Evolutionary conservation across 2,113 vertebrate species (phyloP).

Genomic region (Poicephalus gulielmi): DNA sequence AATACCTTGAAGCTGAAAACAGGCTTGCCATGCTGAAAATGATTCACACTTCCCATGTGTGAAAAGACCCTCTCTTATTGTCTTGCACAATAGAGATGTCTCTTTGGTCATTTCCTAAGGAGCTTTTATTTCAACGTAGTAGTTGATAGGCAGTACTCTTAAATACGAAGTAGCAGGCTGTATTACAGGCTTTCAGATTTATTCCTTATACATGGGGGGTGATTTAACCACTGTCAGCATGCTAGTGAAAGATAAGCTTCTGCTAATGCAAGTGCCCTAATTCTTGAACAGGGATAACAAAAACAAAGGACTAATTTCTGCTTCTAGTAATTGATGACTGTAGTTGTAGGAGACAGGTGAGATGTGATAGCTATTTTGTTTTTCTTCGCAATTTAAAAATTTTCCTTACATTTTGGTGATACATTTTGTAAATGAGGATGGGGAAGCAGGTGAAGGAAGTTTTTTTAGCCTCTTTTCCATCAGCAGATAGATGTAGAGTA

Average conservation of each 20-base stretch:
- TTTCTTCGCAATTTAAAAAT: not conserved
- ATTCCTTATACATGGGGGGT: not conserved
- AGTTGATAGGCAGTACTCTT: not conserved
- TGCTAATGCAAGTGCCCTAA: not conserved
- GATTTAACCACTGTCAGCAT: slow-evolving; percentile 12
- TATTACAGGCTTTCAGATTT: not conserved
- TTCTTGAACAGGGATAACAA: not conserved
- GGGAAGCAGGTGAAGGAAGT: not conserved
- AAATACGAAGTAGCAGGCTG: not conserved
- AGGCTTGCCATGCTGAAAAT: rapidly evolving
- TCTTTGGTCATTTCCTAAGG: not conserved
- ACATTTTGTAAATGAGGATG: not conserved
- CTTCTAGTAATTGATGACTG: not conserved
- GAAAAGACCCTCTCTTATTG: not conserved
- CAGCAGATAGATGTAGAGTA: not conserved
- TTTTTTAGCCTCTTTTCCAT: not conserved
- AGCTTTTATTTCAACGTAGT: not conserved
- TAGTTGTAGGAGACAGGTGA: not conserved
- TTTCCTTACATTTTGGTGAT: not conserved
- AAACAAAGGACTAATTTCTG: not conserved
- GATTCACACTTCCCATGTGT: not conserved
- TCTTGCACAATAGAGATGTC: not conserved
- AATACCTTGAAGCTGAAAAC: not conserved
- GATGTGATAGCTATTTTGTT: not conserved
- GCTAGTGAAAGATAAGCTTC: slow-evolving; percentile 16